These are phyloP conservation scores for Dasypolia templi DNA, from an alignment of 2,888 invertebrate genomes.

Conservation along the genomic window DNA sequence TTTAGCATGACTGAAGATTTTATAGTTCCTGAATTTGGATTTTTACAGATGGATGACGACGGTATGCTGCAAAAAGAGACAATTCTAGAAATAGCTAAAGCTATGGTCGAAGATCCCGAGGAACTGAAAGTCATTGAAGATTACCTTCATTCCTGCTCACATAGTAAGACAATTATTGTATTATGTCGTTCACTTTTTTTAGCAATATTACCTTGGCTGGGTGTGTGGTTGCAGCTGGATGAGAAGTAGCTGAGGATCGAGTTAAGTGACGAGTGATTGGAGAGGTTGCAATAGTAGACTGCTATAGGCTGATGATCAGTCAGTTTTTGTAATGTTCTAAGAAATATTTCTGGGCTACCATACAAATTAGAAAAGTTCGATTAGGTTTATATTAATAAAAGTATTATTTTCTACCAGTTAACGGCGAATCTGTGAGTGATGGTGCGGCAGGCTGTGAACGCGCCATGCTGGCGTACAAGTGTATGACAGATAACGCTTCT, in stretches of 20 bases:
- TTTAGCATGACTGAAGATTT: not conserved
- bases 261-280: no score
- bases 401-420: slow-evolving; percentile 75
- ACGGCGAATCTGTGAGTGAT: slow-evolving; percentile 79
- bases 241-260: no score
- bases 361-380: no score
- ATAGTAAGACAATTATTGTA: slow-evolving; percentile 69
- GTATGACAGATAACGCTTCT: slow-evolving; percentile 83
- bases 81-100: slow-evolving; percentile 78
- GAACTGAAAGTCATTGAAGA: slow-evolving; percentile 79
- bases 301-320: no score
- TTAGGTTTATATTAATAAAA: no score
- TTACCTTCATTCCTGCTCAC: slow-evolving; percentile 81
- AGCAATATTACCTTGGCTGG: no score
- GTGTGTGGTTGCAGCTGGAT: no score
- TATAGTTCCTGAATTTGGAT: not conserved
- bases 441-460: slow-evolving; percentile 85
- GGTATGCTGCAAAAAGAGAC: slow-evolving; percentile 82
- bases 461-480: slow-evolving; percentile 79
- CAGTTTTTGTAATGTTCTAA: no score
- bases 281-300: no score
- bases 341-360: no score
- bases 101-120: slow-evolving; percentile 79
- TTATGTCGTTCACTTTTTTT: no score
- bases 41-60: slow-evolving; percentile 78